These are phyloP conservation scores for Zosterops japonicus DNA, from an alignment of 2,113 vertebrate species.

Conservation along the genomic window DNA sequence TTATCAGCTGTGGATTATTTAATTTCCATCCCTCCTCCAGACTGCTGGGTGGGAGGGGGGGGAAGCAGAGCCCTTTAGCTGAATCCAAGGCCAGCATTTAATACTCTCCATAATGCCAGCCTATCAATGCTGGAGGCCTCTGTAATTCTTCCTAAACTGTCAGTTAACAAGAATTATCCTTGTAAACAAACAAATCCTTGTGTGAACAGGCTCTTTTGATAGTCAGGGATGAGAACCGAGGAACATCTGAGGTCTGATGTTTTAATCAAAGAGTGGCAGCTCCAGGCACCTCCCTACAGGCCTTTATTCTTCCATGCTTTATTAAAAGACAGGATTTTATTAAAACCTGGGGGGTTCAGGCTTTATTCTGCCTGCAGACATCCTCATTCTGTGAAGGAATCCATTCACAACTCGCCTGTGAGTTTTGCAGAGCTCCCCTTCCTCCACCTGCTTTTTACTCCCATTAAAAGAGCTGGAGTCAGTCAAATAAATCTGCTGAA, in stretches of 20 bases:
- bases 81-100: neutral
- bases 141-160: conserved; percentile 36
- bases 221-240: neutral
- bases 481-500: neutral
- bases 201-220: conserved; percentile 14
- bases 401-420: neutral
- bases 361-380: neutral
- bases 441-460: neutral
- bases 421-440: neutral
- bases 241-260: neutral
- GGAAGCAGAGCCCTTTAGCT: neutral
- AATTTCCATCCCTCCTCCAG: neutral
- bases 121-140: neutral
- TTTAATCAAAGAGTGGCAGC: neutral
- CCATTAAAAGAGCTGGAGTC: neutral
- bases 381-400: neutral
- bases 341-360: neutral
- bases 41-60: neutral
- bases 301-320: neutral
- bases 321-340: neutral
- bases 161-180: conserved; percentile 32
- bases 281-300: neutral
- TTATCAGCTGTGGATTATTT: neutral
- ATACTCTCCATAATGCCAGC: neutral
- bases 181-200: conserved; percentile 35